Conservation (phyloP, 2,113 vertebrate species). For the Ophthalmolycus amberensis region DNA sequence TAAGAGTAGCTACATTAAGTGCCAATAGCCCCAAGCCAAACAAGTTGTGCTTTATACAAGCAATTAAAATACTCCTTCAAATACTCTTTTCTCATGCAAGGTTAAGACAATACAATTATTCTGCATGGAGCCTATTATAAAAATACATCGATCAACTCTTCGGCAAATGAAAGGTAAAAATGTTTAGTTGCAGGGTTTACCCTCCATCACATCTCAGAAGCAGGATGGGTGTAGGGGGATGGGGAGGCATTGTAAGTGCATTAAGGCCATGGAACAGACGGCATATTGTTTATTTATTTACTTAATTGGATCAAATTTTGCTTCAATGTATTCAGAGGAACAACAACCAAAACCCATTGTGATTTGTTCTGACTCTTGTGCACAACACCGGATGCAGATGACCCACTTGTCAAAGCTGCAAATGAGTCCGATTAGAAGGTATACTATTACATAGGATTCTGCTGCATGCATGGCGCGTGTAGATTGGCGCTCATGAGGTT, state of each 20-base stretch:
- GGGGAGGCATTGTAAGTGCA: slow-evolving; percentile 71
- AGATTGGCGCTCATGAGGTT: slow-evolving; percentile 25
- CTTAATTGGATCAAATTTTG: slow-evolving; percentile 82
- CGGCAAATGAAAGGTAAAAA: slow-evolving; percentile 42
- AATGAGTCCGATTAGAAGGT: slow-evolving; percentile 49
- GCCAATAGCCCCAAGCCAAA: slow-evolving; percentile 15
- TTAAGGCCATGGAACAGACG: slow-evolving; percentile 75
- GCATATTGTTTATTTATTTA: slow-evolving; percentile 85
- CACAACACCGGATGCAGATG: slow-evolving; percentile 30
- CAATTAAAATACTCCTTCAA: background rate
- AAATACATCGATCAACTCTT: slow-evolving; percentile 48
- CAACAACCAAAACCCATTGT: slow-evolving; percentile 70
- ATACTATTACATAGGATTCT: slow-evolving; percentile 19
- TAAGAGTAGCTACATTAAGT: slow-evolving; percentile 3
- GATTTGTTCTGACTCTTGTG: slow-evolving; percentile 67
- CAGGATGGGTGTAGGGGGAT: slow-evolving; percentile 43
- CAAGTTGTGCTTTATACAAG: slow-evolving; percentile 10
- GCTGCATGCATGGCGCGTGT: slow-evolving; percentile 13
- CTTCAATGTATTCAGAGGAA: slow-evolving; percentile 73
- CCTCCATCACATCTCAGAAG: slow-evolving; percentile 38
- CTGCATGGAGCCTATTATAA: slow-evolving; percentile 23
- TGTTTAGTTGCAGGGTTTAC: slow-evolving; percentile 46
- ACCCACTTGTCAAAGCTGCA: slow-evolving; percentile 59
- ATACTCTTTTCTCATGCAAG: background rate
- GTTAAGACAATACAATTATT: slow-evolving; percentile 10